Conservation (phyloP, 2,888 invertebrate genomes). For the Xestobium rufovillosum region DNA sequence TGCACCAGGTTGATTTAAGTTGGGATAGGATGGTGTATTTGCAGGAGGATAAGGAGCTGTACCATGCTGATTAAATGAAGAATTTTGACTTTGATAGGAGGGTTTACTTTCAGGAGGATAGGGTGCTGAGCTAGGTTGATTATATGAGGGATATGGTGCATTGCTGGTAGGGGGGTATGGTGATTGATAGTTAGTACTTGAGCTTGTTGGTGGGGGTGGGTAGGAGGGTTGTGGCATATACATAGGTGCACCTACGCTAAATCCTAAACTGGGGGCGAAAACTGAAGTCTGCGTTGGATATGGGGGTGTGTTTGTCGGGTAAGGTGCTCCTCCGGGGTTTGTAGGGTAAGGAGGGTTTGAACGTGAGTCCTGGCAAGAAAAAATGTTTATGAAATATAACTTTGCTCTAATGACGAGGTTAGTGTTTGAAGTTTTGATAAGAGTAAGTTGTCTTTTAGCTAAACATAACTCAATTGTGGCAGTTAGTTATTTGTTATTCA, state of each 20-base stretch:
- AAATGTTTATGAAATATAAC: neutral
- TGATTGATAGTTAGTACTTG: no score
- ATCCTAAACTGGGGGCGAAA: constrained; percentile 46
- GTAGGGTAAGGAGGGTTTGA: constrained; percentile 22
- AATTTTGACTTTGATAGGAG: no score
- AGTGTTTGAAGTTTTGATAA: constrained; percentile 4
- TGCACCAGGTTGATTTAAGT: no score
- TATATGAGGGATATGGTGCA: constrained; percentile 32
- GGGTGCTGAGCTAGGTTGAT: constrained; percentile 12
- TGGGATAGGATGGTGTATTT: constrained; percentile 21
- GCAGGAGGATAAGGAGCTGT: constrained; percentile 27
- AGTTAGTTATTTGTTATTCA: no score
- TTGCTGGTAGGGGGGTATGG: constrained; percentile 4
- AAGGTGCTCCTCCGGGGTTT: constrained; percentile 33
- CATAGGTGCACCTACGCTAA: constrained; percentile 40
- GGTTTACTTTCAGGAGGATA: no score
- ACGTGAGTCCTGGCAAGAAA: neutral
- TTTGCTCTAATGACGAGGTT: constrained; percentile 4
- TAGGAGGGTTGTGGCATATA: constrained; percentile 47
- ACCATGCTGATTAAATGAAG: no score
- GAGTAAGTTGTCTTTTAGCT: no score
- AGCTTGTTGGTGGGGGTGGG: constrained; percentile 26
- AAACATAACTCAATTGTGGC: no score
- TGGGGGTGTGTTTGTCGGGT: constrained; percentile 38
- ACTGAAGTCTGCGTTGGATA: constrained; percentile 28